Evolutionary conservation across 2,113 vertebrate species (phyloP).

Genomic region (Camelus bactrianus): DNA sequence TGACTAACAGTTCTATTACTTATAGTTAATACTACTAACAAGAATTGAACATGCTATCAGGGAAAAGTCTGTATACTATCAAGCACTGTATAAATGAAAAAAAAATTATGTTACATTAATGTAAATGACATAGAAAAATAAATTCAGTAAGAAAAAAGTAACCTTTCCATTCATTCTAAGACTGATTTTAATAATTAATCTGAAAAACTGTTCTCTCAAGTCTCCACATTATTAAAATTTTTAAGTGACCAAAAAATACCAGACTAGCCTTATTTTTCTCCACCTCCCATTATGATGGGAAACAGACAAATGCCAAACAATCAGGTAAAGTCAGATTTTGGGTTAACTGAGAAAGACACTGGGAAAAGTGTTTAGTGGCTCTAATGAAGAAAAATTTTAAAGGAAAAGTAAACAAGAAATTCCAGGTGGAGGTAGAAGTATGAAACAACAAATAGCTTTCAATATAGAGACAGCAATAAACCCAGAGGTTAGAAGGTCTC

Average conservation of each 20-base stretch:
- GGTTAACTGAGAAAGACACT: background rate
- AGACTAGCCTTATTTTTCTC: background rate
- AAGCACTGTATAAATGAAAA: background rate
- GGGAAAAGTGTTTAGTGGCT: background rate
- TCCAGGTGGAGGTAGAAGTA: background rate
- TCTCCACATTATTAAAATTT: constrained; percentile 60
- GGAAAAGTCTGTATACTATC: background rate
- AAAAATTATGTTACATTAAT: background rate
- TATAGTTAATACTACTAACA: constrained; percentile 21
- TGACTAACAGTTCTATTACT: background rate
- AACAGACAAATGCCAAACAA: background rate
- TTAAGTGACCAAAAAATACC: background rate
- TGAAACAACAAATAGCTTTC: background rate
- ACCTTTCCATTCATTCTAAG: constrained; percentile 15
- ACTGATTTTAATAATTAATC: constrained; percentile 59
- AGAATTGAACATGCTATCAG: background rate
- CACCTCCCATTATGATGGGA: background rate
- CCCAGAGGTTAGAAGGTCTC: background rate
- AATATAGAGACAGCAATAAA: background rate
- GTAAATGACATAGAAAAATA: background rate
- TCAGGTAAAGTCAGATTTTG: background rate
- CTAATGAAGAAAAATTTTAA: background rate
- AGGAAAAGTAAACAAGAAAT: background rate
- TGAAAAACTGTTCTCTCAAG: background rate
- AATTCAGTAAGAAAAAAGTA: constrained; percentile 35